Percentiles rank a stretch among this genome's conserved stretches.
Conservation (phyloP, 1,140 invertebrate genomes). For the Drosophila serrata region DNA sequence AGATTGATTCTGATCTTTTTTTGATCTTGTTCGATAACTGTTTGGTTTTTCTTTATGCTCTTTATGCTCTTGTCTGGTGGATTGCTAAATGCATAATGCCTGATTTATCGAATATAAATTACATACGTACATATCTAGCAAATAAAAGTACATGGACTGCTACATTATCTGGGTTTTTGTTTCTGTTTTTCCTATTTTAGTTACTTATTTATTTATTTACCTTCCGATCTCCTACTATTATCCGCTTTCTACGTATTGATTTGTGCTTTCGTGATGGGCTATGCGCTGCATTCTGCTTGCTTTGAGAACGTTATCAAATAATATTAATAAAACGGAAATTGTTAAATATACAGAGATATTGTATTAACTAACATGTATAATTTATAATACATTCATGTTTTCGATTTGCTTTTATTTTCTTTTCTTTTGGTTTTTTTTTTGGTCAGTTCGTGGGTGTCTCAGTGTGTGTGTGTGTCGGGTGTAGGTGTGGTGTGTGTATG, state of each 20-base stretch:
- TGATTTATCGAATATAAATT: constrained; percentile 80
- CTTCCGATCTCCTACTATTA: constrained; percentile 12
- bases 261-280: constrained; percentile 81
- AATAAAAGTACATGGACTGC: constrained; percentile 76
- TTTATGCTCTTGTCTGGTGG: constrained; percentile 32
- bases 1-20: constrained; percentile 25
- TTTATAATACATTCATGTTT: constrained; percentile 57
- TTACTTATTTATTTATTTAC: constrained; percentile 39
- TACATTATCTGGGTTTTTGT: constrained; percentile 47
- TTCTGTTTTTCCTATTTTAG: constrained; percentile 44
- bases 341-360: constrained; percentile 45
- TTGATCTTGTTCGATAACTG: constrained; percentile 17
- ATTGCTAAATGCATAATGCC: constrained; percentile 76
- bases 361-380: constrained; percentile 43
- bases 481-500: constrained; percentile 1
- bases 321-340: constrained; percentile 20
- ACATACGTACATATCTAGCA: constrained; percentile 81
- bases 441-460: constrained; percentile 73
- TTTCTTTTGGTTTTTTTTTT: constrained; percentile 42
- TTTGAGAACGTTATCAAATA: constrained; percentile 52
- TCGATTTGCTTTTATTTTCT: constrained; percentile 26
- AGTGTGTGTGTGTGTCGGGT: constrained; percentile 12
- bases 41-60: too few relatives aligned
- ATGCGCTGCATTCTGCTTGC: constrained; percentile 71
- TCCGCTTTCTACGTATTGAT: constrained; percentile 61